A percentile compares a stretch with the other conserved stretches of the same genome.
These are phyloP conservation scores for Panorpa germanica DNA, from an alignment of 2,888 invertebrate species.

Conservation along the genomic window DNA sequence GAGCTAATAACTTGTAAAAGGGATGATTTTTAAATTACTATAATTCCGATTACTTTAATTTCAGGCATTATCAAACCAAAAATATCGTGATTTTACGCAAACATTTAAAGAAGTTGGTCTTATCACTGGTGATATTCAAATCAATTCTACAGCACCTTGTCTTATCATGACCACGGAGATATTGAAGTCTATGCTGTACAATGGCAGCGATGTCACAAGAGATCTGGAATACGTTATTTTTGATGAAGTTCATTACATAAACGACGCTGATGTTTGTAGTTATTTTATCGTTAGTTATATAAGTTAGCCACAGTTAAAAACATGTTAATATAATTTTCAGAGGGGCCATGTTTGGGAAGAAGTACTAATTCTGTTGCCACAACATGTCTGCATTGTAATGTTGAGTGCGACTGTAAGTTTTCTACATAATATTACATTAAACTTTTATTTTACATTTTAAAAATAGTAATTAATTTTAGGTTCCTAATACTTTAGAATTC, in stretches of 20 bases:
- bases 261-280: slow-evolving; percentile 63
- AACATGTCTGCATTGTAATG: slow-evolving; percentile 90
- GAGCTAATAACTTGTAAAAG: too few relatives aligned
- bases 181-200: slow-evolving; percentile 88
- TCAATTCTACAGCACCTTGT: slow-evolving; percentile 83
- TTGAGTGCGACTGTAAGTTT: slow-evolving; percentile 96
- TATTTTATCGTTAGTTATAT: slow-evolving; percentile 1
- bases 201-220: slow-evolving; percentile 81
- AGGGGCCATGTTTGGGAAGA: slow-evolving; percentile 99
- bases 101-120: slow-evolving; percentile 86
- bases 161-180: slow-evolving; percentile 99
- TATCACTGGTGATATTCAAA: slow-evolving; percentile 89
- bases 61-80: slow-evolving; percentile 97
- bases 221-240: slow-evolving; percentile 98
- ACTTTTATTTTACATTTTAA: too few relatives aligned
- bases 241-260: slow-evolving; percentile 98
- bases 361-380: slow-evolving; percentile 84
- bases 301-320: slow-evolving; percentile 4
- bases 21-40: too few relatives aligned
- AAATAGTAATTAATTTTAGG: too few relatives aligned
- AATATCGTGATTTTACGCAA: slow-evolving; percentile 90
- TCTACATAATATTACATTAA: too few relatives aligned
- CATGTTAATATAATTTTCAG: slow-evolving; percentile 22
- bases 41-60: too few relatives aligned
- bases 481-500: slow-evolving; percentile 91